A percentile compares a stretch with the other conserved stretches of the same genome.
Conservation (phyloP, 2,113 vertebrate species). For the Aptenodytes forsteri region DNA sequence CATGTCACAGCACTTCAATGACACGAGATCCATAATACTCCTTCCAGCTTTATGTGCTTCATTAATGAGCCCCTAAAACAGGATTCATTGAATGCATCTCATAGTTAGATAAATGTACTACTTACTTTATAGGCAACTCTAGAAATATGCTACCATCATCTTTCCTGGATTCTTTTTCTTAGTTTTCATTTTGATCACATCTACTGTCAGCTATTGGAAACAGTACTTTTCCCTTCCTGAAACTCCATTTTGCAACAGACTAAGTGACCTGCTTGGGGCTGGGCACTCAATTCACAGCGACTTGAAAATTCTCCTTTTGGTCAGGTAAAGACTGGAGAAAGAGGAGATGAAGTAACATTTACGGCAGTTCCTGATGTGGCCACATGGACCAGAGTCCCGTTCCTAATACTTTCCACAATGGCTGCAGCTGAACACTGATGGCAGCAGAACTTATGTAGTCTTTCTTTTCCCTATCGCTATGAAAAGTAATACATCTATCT, state of each 20-base stretch:
- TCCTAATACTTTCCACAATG: background rate
- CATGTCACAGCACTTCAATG: background rate
- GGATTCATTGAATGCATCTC: background rate
- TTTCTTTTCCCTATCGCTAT: accelerated
- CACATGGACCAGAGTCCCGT: background rate
- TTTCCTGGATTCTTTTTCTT: background rate
- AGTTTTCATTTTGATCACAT: background rate
- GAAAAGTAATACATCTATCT: background rate
- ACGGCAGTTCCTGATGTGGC: background rate
- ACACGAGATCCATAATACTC: background rate
- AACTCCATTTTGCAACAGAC: background rate
- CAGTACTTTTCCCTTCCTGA: background rate
- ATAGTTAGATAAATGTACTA: background rate
- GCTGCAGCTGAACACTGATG: background rate
- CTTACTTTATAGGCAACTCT: background rate
- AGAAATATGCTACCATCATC: background rate
- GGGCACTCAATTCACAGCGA: background rate
- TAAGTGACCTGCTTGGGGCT: background rate
- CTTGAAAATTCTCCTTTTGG: background rate
- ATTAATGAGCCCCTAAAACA: background rate
- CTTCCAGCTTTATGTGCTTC: background rate
- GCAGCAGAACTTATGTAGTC: background rate
- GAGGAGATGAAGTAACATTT: background rate
- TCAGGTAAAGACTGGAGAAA: background rate
- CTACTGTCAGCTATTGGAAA: background rate